Evolutionary conservation across 2,797 vertebrate species (phyloP).

Genomic region (Champsocephalus gunnari): DNA sequence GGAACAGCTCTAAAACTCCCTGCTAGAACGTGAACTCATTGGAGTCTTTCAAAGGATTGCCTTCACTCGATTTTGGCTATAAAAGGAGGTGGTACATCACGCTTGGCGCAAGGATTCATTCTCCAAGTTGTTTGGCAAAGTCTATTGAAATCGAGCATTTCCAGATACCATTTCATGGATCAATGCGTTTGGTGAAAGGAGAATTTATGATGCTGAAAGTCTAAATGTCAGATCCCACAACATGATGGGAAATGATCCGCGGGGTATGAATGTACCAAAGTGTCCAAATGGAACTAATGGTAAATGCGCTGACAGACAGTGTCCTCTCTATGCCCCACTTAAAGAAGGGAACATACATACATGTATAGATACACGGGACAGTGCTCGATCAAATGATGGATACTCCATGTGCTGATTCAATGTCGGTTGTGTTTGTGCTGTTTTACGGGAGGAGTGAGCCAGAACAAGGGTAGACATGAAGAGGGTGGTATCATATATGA

Average conservation of each 20-base stretch:
- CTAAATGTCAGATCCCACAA: slow-evolving; percentile 8
- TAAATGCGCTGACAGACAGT: slow-evolving; percentile 5
- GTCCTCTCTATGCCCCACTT: background rate
- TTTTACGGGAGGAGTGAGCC: slow-evolving; percentile 19
- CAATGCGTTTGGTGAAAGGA: background rate
- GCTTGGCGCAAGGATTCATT: background rate
- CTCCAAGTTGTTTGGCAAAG: background rate
- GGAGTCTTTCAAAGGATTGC: background rate
- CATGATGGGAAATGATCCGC: too few species aligned
- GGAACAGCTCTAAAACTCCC: too few species aligned
- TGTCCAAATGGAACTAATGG: background rate
- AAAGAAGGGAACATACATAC: background rate
- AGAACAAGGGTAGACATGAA: slow-evolving; percentile 22
- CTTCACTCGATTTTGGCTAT: background rate
- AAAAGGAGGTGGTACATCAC: background rate
- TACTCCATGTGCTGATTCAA: slow-evolving; percentile 10
- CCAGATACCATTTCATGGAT: background rate
- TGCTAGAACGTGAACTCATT: background rate
- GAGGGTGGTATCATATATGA: slow-evolving; percentile 39
- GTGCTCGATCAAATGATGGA: slow-evolving; percentile 6
- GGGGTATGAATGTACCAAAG: background rate
- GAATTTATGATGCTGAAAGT: background rate
- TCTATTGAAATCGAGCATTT: background rate
- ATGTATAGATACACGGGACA: background rate
- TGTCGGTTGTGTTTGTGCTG: slow-evolving; percentile 13